Evolutionary conservation across 2,888 invertebrate species (phyloP), one percentile per base, ranked within the genome.

Genomic region (Plebejus anna): DNA sequence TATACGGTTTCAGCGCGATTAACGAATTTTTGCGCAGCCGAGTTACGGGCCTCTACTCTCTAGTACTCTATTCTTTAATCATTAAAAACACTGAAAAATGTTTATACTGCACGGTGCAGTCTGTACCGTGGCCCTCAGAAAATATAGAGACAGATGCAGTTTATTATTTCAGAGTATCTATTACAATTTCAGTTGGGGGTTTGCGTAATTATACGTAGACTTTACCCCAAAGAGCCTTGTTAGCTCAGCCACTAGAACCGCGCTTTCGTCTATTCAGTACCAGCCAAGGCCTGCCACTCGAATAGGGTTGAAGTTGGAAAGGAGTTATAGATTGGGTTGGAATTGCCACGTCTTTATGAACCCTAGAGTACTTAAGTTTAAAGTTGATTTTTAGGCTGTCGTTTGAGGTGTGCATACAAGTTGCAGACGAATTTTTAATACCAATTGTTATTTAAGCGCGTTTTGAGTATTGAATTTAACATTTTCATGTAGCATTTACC

Each of bases 211-310:
- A 59, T 59, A 28, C 55, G 55, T 55, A 66, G 76, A 78, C 59
- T 73, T 76, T 77, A 78, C 76, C 76, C 77, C 75, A 76, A 77
- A 80, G 80, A 76, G 78, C 80, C 79, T 83, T 81, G 81, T 82
- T 83, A 82, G 79, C 76, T 76, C 76, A 78, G 78, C 79, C 81
- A 80, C 78, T 78, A 79, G 81, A 77, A 78, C 32, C 13, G 32
- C 66, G 66, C 66, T 66, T 79, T 80, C 76, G 75, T 79, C 82
- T 78, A 79, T 82, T 80, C 80, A 82, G 81, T 79, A 13, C 4
- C 13, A 55, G 3, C 5, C 13, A 9, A 38, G 38, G 72, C 76
- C 79, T 75, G 78, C 79, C 79, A 80, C 80, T 81, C 78, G 76
- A 75, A 77, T 80, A 77, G 79, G 81, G 81, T 81, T 79, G 80